Percentiles rank a stretch among this genome's conserved stretches.
phyloP scores from a whole-genome alignment of 1,140 invertebrate species.

The Drosophila kanapiae region DNA sequence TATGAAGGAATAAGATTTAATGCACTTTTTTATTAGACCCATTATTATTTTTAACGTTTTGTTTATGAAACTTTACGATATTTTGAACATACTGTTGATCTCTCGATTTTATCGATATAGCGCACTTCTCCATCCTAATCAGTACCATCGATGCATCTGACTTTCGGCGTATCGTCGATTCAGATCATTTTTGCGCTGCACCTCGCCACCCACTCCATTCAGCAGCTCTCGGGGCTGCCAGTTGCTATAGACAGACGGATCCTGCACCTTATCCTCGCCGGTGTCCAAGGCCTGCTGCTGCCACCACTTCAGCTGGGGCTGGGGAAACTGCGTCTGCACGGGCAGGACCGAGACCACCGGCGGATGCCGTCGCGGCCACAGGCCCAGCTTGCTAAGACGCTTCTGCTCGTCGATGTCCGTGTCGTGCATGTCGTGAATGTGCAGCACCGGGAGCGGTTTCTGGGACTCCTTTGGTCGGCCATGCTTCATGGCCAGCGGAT shows the following conservation, averaged over 20 bases:
- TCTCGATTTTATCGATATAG: not conserved
- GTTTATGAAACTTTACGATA: too few species aligned
- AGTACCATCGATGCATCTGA: conserved; percentile 51
- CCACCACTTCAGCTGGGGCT: conserved; percentile 66
- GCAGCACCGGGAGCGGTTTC: conserved; percentile 46
- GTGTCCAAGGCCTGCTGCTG: conserved; percentile 60
- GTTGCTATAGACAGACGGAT: conserved; percentile 58
- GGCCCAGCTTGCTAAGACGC: conserved; percentile 59
- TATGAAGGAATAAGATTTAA: too few species aligned
- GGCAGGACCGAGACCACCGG: conserved; percentile 70
- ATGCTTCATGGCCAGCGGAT: conserved; percentile 35
- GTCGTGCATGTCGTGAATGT: conserved; percentile 50
- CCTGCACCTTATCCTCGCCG: conserved; percentile 40
- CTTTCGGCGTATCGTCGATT: conserved; percentile 62
- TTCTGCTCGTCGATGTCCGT: conserved; percentile 72
- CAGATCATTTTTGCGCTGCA: conserved; percentile 62
- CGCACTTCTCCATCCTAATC: not conserved
- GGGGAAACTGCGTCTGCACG: conserved; percentile 37
- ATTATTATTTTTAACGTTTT: too few species aligned
- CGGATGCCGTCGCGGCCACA: conserved; percentile 55
- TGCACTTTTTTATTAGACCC: too few species aligned
- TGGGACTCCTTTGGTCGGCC: not conserved
- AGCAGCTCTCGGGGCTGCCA: conserved; percentile 61
- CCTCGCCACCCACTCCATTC: conserved; percentile 55
- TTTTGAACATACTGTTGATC: too few species aligned